These are phyloP conservation scores for Sprattus sprattus DNA, from an alignment of 2,113 vertebrate species.

Conservation along the genomic window DNA sequence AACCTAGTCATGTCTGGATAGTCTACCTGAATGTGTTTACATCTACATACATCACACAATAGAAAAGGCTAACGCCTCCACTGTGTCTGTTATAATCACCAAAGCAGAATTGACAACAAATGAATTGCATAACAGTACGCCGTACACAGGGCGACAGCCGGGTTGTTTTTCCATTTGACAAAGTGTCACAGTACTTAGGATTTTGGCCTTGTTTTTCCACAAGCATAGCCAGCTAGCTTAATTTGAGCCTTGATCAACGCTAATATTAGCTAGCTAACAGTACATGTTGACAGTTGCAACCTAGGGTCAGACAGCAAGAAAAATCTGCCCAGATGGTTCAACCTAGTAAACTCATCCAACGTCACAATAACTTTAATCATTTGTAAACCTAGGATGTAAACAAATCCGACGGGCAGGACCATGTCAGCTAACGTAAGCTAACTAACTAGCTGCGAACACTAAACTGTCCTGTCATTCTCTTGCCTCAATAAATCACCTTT, in stretches of 20 bases:
- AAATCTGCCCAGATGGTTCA: neutral
- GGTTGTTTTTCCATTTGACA: neutral
- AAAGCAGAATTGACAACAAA: no score
- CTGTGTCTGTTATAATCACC: neutral
- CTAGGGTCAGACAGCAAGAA: neutral
- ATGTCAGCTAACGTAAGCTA: neutral
- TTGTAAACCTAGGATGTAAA: neutral
- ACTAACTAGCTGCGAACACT: slow-evolving; percentile 31
- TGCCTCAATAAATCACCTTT: neutral
- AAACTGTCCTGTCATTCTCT: slow-evolving; percentile 44
- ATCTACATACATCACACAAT: neutral
- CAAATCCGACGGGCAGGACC: neutral
- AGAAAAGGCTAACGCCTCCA: neutral
- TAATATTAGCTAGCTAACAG: neutral
- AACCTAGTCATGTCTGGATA: no score
- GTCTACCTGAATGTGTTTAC: neutral
- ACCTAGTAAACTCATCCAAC: neutral
- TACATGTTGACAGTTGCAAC: neutral
- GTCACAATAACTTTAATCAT: neutral
- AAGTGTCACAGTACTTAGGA: neutral
- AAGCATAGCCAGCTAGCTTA: neutral
- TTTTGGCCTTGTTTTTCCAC: slow-evolving; percentile 12
- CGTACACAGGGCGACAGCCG: neutral
- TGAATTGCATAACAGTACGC: no score
- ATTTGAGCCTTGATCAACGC: neutral